Evolutionary conservation across 2,797 vertebrate genomes (phyloP), one percentile per base, ranked within the genome.

Genomic region (Rhabdomys pumilio): DNA sequence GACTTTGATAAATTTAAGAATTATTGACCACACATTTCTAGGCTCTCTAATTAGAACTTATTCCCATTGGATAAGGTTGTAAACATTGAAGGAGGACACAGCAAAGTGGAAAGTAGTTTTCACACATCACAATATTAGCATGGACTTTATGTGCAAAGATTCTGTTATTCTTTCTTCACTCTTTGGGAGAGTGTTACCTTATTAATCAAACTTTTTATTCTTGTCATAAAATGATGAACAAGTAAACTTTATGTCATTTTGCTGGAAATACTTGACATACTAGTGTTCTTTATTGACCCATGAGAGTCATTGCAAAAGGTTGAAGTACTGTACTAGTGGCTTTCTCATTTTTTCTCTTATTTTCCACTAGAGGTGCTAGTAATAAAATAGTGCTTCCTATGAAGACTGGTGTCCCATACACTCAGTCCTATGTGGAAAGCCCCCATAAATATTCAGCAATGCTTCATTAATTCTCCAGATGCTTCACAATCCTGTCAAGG

Each of bases 371-470:
- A 55, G 34, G 19, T n/a, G 47, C n/a, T 55, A 38, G 3, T 26
- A 5, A 8, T 73, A 38, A 38, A 53, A 55, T 10, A 69, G 50
- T 38, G 67, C 34, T 6, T 3, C 2, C 1, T 19, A 10, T 57
- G 34, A 41, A 8, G 20, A 4, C 20, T 72, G 47, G 7, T 20
- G 2, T 31, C 1, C 29, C n/a, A 17, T 19, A 26, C 80, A 26
- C 13, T 6, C 17, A 14, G 15, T 22, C 10, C 26, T 6, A 34
- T 9, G 7, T 19, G 13, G 67, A 55, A 83, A 63, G 3, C 7
- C 4, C 38, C 3, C 6, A 3, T 7, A n/a, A 11, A 53, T 0
- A 3, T 22, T 87, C 3, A 29, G 24, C 1, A 9, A 11, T 83
- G 15, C 24, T 83, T 83, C 24, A 31, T 11, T 26, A 57, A 24